phyloP scores from a whole-genome alignment of 1,140 invertebrate species.

The Hydropsyche tenuis region DNA sequence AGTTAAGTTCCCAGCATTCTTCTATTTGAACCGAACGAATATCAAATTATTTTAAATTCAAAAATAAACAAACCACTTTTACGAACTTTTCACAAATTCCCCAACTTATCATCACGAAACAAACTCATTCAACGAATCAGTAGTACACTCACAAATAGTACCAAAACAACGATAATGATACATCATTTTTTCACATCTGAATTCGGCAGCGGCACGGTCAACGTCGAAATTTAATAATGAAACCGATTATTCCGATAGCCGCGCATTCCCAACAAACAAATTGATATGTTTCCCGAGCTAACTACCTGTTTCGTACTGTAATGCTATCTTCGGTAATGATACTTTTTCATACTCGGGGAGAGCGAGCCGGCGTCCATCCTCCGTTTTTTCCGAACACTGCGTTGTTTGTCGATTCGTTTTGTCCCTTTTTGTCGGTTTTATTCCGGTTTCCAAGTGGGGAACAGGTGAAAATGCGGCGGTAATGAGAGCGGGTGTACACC shows the following conservation, averaged over 20 bases:
- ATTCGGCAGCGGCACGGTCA: too few species aligned
- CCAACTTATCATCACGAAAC: too few species aligned
- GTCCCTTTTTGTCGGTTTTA: background rate
- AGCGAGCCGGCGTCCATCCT: background rate
- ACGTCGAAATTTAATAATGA: slow-evolving; percentile 23
- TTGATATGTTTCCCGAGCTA: slow-evolving; percentile 23
- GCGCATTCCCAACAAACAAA: background rate
- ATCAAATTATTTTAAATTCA: too few species aligned
- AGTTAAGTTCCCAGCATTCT: too few species aligned
- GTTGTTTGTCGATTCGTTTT: background rate
- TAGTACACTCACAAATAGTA: too few species aligned
- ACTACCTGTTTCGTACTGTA: slow-evolving; percentile 15
- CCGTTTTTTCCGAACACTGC: background rate
- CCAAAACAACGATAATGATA: background rate
- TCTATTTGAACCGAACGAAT: too few species aligned
- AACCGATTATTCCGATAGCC: slow-evolving; percentile 8
- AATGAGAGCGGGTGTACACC: slow-evolving; percentile 18
- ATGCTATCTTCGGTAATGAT: slow-evolving; percentile 16
- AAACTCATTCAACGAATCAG: too few species aligned
- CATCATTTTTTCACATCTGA: background rate
- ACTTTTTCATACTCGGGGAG: background rate
- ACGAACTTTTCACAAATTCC: too few species aligned
- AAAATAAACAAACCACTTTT: too few species aligned
- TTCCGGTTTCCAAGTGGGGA: slow-evolving; percentile 2
- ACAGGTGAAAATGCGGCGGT: slow-evolving; percentile 29